These are phyloP conservation scores for Molossus alvarezi DNA, from an alignment of 2,797 vertebrate species.

Conservation along the genomic window DNA sequence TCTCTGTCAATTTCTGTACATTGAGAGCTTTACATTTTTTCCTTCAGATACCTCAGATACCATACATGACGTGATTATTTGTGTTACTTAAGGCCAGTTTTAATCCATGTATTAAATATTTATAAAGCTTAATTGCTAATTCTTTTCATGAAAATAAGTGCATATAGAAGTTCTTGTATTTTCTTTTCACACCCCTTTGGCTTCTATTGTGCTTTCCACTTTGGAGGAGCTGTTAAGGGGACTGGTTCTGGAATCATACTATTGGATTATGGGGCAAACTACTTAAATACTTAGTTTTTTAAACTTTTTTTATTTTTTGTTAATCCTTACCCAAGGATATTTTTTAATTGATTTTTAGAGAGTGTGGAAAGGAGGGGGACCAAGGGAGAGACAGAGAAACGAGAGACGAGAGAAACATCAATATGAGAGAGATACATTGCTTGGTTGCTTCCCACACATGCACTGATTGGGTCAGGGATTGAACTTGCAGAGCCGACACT, in stretches of 20 bases:
- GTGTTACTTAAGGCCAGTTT: not conserved
- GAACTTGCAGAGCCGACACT: too few species aligned
- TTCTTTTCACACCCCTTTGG: not conserved
- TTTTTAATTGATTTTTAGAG: too few species aligned
- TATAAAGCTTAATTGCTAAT: constrained; percentile 49
- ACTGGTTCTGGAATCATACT: constrained; percentile 14
- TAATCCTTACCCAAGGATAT: too few species aligned
- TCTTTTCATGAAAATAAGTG: constrained; percentile 25
- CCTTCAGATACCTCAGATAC: not conserved
- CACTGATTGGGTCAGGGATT: too few species aligned
- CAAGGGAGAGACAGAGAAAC: too few species aligned
- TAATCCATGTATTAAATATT: not conserved
- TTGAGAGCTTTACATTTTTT: not conserved
- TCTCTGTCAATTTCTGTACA: not conserved
- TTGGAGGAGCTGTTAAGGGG: not conserved
- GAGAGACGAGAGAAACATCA: too few species aligned
- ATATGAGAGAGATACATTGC: too few species aligned
- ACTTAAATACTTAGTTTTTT: not conserved
- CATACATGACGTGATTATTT: not conserved
- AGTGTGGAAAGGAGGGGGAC: too few species aligned
- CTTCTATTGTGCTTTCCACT: not conserved
- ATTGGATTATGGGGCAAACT: not conserved
- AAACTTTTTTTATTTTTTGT: too few species aligned
- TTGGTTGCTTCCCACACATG: too few species aligned
- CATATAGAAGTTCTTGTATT: not conserved